These are phyloP conservation scores for Centropyge bicolor DNA, from an alignment of 2,797 vertebrate genomes.

Conservation along the genomic window DNA sequence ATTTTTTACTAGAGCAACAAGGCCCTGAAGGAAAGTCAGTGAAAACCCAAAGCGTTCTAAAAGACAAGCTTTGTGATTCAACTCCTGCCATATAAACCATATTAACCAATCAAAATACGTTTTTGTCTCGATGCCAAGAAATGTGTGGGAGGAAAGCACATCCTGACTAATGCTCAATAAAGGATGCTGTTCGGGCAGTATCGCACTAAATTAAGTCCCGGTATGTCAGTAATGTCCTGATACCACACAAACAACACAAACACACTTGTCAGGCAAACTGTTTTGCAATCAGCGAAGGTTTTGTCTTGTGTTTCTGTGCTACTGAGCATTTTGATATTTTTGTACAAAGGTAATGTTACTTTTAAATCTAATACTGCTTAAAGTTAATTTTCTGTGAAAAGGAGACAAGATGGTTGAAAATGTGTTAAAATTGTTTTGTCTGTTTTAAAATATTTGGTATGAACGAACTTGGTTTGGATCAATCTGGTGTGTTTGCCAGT, in stretches of 20 bases:
- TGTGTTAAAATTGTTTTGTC: too few species aligned
- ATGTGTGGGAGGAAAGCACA: constrained; percentile 33
- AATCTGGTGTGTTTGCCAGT: too few species aligned
- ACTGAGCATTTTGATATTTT: not conserved
- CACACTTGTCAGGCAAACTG: not conserved
- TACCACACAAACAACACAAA: constrained; percentile 3
- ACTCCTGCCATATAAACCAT: constrained; percentile 48
- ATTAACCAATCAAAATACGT: constrained; percentile 38
- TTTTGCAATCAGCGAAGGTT: constrained; percentile 12
- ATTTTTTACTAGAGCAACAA: constrained; percentile 1
- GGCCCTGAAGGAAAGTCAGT: constrained; percentile 5
- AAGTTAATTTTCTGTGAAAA: not conserved
- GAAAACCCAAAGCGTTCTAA: constrained; percentile 23
- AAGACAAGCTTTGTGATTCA: constrained; percentile 53
- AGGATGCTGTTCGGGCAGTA: constrained; percentile 31
- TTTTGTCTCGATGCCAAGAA: constrained; percentile 52
- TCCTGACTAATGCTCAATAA: constrained; percentile 51
- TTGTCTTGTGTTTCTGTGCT: not conserved
- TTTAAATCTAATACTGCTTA: not conserved
- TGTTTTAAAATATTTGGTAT: too few species aligned
- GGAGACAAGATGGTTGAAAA: not conserved
- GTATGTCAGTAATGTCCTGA: constrained; percentile 8
- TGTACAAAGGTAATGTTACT: not conserved
- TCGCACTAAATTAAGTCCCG: constrained; percentile 22
- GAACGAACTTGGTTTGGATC: too few species aligned